Evolutionary conservation across 2,113 vertebrate genomes (phyloP).

Genomic region (Ceyx melanurus): DNA sequence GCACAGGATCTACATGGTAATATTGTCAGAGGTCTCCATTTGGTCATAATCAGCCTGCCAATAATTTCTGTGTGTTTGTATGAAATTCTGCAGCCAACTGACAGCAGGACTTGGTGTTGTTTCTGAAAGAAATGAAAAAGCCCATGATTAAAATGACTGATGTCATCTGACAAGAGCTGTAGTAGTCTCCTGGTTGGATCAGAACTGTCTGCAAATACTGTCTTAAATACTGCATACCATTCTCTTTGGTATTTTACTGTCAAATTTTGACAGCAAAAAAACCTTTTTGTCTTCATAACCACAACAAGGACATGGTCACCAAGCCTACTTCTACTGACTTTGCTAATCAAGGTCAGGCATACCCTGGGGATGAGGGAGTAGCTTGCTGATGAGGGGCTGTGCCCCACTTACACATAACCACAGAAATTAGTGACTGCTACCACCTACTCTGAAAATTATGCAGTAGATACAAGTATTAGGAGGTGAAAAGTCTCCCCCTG

Average conservation of each 20-base stretch:
- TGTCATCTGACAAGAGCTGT: background rate
- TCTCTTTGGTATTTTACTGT: background rate
- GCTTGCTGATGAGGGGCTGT: background rate
- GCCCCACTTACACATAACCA: background rate
- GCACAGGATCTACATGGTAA: background rate
- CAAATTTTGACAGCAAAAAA: background rate
- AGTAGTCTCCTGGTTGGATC: background rate
- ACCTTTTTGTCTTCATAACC: background rate
- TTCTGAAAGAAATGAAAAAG: background rate
- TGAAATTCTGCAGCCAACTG: background rate
- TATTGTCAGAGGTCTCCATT: background rate
- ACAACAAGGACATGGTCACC: background rate
- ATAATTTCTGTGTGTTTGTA: fast-evolving
- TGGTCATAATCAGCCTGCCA: background rate
- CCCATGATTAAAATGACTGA: background rate
- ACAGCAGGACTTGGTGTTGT: background rate
- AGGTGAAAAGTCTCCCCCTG: conserved; percentile 45
- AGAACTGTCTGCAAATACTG: background rate
- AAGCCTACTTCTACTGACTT: background rate
- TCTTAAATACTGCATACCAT: fast-evolving
- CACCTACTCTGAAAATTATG: background rate
- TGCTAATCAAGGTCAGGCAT: background rate
- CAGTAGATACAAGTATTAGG: background rate
- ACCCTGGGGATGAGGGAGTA: background rate
- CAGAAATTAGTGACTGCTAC: background rate